A percentile compares a stretch with the other conserved stretches of the same genome.
phyloP scores from a whole-genome alignment of 2,113 vertebrate species.

The Morone saxatilis region DNA sequence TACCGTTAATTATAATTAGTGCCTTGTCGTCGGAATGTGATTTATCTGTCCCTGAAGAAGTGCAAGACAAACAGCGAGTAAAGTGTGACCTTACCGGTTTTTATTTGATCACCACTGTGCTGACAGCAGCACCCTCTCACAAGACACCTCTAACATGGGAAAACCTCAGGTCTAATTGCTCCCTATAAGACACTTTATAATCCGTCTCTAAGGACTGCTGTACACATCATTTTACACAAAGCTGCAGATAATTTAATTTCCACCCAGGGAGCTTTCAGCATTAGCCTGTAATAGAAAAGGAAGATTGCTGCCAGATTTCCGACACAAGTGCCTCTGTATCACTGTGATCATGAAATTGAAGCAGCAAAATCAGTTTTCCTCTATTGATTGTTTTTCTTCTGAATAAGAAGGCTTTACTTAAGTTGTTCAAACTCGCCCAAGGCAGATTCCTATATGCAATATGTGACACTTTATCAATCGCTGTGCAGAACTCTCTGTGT shows the following conservation, averaged over 20 bases:
- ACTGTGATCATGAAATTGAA: slow-evolving; percentile 54
- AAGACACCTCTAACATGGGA: slow-evolving; percentile 76
- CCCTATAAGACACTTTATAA: slow-evolving; percentile 73
- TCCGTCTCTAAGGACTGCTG: slow-evolving; percentile 72
- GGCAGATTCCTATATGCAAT: slow-evolving; percentile 5
- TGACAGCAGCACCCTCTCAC: slow-evolving; percentile 60
- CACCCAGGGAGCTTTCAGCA: slow-evolving; percentile 67
- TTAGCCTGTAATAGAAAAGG: slow-evolving; percentile 74
- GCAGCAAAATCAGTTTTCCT: slow-evolving; percentile 45
- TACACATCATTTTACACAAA: slow-evolving; percentile 78
- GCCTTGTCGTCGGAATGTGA: slow-evolving; percentile 59
- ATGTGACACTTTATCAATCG: neutral
- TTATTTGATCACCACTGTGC: slow-evolving; percentile 72
- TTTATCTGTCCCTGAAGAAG: slow-evolving; percentile 72
- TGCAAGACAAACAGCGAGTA: slow-evolving; percentile 49
- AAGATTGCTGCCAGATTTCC: slow-evolving; percentile 70
- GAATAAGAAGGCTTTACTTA: slow-evolving; percentile 37
- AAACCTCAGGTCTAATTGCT: slow-evolving; percentile 78
- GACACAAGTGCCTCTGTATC: slow-evolving; percentile 52
- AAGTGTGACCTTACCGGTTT: slow-evolving; percentile 65
- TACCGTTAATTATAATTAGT: slow-evolving; percentile 72
- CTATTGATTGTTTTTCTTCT: slow-evolving; percentile 40
- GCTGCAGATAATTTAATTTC: slow-evolving; percentile 81
- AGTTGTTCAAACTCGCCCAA: slow-evolving; percentile 23
- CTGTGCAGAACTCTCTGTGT: neutral